phyloP scores from a whole-genome alignment of 2,113 vertebrate genomes.

The Phrynosoma platyrhinos region DNA sequence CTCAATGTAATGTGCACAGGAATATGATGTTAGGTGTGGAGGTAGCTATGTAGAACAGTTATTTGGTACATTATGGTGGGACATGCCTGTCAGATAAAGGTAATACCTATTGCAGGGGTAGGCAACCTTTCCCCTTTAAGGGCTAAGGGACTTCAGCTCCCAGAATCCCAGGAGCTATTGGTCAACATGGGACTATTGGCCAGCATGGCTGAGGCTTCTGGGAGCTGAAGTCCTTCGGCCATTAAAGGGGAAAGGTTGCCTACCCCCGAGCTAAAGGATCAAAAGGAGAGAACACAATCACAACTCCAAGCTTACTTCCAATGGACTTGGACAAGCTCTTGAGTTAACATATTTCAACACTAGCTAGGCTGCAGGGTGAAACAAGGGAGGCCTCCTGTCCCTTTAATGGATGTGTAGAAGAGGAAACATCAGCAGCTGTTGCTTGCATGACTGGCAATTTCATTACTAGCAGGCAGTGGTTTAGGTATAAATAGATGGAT shows the following conservation, averaged over 20 bases:
- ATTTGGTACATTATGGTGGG: background rate
- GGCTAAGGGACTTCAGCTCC: too few relatives aligned
- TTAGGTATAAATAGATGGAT: background rate
- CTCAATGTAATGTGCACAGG: background rate
- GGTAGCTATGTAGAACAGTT: background rate
- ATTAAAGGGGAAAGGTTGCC: too few relatives aligned
- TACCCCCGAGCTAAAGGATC: background rate
- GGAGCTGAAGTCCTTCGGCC: too few relatives aligned
- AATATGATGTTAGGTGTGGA: background rate
- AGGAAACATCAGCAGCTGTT: too few relatives aligned
- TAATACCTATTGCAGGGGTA: background rate
- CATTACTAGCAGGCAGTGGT: background rate
- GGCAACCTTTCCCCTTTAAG: too few relatives aligned
- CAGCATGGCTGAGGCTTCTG: too few relatives aligned
- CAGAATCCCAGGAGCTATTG: too few relatives aligned
- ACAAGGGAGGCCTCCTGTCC: too few relatives aligned
- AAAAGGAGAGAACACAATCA: background rate
- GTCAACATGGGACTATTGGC: too few relatives aligned
- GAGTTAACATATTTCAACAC: background rate
- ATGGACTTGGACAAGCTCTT: background rate
- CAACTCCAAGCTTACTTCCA: background rate
- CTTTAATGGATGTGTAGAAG: too few relatives aligned
- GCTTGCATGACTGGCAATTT: too few relatives aligned
- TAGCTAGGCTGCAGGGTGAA: too few relatives aligned
- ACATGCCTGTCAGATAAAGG: background rate